Base-by-base conservation (phyloP, 2,888 invertebrate genomes). In the Troglohyphantes excavatus region DNA sequence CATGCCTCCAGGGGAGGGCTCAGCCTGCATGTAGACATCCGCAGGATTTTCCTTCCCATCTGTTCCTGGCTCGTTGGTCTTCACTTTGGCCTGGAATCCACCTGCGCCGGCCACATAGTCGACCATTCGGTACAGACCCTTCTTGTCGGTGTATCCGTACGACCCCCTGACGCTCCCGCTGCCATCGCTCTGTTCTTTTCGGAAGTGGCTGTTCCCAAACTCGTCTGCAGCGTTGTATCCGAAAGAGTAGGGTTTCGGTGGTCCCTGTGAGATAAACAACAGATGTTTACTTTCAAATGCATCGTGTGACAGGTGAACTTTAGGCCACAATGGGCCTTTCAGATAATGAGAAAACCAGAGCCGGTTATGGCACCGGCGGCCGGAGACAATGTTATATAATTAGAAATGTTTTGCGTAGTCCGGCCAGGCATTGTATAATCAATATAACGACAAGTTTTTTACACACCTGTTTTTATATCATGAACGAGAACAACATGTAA, bases 31-130 rank as follows among this genome's bases (percentile, higher is more conserved):
- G 0, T 23, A 19, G 9, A 79, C 79, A 46, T 79, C 33, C 65
- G 79, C 79, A 19, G 75, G 75, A 2, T 59, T 75, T 19, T 61
- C 75, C 23, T 75, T 75, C 6, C 53, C 75, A 11, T 75, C 59
- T 5, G 75, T 75, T 6, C 75, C 81, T 6, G 81, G 81, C n/a
- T 79, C 79, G 19, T 79, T 79, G 17, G 79, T 79, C 29, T 43
- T 78, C 39, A 78, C 63, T 17, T 9, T 65, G 33, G 78, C 78
- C 23, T 65, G 63, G 43, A 63, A 78, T 59, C 78, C 78, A 3
- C 27, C 75, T 11, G 39, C 39, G 2, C 21, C 17, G 68, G 27
- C 33, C 19, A 29, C n/a, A 63, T 78, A 78, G 39, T 78, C 78
- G 21, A 78, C 78, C 0, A 65, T 23, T 1, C 78, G 19, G 43